These are phyloP conservation scores for Eurosta solidaginis DNA, from an alignment of 1,140 invertebrate genomes.

Conservation along the genomic window DNA sequence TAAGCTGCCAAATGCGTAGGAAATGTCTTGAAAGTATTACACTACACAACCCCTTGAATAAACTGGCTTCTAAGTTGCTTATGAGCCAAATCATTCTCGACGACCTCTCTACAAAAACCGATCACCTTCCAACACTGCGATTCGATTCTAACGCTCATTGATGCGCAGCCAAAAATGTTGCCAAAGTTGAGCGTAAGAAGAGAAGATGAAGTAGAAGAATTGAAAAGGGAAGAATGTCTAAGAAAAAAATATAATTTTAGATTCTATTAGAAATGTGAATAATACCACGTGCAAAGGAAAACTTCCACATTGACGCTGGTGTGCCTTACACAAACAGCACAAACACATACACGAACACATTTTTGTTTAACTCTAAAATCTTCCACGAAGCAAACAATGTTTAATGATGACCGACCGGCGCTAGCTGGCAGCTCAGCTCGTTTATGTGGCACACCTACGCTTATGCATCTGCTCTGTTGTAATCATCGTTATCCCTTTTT, in stretches of 20 bases:
- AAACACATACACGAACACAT: not conserved
- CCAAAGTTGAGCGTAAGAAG: not conserved
- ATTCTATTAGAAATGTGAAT: not conserved
- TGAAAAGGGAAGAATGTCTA: not conserved
- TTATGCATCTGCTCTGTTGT: not conserved
- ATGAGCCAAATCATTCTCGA: no score
- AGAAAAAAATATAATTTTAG: not conserved
- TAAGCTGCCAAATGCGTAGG: no score
- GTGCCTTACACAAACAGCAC: not conserved
- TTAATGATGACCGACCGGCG: not conserved
- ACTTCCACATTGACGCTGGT: not conserved
- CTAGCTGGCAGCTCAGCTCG: not conserved
- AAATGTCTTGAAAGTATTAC: no score
- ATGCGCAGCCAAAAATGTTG: not conserved
- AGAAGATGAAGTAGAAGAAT: not conserved
- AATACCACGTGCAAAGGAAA: not conserved
- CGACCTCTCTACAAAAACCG: no score
- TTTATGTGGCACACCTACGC: not conserved
- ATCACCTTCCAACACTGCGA: not conserved
- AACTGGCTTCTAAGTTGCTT: no score
- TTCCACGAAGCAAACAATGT: not conserved
- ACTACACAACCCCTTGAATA: no score
- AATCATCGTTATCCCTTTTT: slow-evolving; percentile 17
- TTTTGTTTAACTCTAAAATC: not conserved
- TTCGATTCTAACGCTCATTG: not conserved